phyloP scores from a whole-genome alignment of 2,888 invertebrate genomes.

The Drosophila gaucha region DNA sequence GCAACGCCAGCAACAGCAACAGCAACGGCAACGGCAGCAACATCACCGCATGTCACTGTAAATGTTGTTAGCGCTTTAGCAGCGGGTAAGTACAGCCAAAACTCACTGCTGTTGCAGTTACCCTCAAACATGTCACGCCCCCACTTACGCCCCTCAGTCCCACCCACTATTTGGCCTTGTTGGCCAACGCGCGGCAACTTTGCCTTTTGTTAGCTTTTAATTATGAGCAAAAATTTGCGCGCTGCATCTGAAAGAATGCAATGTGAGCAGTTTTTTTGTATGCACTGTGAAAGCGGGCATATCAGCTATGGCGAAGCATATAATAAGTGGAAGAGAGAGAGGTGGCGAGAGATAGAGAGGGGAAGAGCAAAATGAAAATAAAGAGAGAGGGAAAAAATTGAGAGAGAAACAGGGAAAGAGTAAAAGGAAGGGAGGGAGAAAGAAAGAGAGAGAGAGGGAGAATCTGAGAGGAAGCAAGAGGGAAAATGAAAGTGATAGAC shows the following conservation, averaged over 20 bases:
- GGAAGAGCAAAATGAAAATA: too few relatives aligned
- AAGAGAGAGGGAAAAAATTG: too few relatives aligned
- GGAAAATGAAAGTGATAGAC: too few relatives aligned
- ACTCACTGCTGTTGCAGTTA: slow-evolving; percentile 21
- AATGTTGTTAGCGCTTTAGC: slow-evolving; percentile 61
- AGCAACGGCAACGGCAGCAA: slow-evolving; percentile 30
- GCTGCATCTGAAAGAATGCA: slow-evolving; percentile 51
- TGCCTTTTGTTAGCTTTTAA: slow-evolving; percentile 82
- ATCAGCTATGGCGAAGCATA: slow-evolving; percentile 7
- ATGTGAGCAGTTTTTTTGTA: slow-evolving; percentile 56
- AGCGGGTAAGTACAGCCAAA: slow-evolving; percentile 62
- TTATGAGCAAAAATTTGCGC: slow-evolving; percentile 69
- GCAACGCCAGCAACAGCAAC: slow-evolving; percentile 32
- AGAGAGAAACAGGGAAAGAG: too few relatives aligned
- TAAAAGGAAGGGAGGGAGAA: too few relatives aligned
- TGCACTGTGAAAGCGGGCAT: background rate
- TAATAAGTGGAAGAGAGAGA: too few relatives aligned
- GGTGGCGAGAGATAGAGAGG: too few relatives aligned
- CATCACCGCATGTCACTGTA: slow-evolving; percentile 63
- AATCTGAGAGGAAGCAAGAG: too few relatives aligned
- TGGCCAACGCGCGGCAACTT: slow-evolving; percentile 44
- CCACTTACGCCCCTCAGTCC: background rate
- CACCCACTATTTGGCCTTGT: background rate
- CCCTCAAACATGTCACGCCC: slow-evolving; percentile 3
- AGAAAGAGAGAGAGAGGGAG: background rate